A percentile compares a stretch with the other conserved stretches of the same genome.
Evolutionary conservation across 2,888 invertebrate genomes (phyloP).

Genomic region (Thereva unica): DNA sequence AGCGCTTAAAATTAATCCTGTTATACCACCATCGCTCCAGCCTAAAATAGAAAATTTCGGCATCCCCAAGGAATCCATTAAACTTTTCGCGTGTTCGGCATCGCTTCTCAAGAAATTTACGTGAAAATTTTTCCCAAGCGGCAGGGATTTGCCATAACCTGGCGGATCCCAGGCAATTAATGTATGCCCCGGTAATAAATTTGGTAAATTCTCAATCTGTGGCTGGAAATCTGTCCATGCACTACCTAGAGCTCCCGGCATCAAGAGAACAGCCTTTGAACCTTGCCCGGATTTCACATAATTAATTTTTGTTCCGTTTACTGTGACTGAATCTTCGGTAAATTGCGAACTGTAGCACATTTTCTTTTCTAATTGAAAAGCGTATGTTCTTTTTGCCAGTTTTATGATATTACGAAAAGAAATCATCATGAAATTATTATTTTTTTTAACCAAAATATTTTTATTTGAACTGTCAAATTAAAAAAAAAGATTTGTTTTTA

Average conservation of each 20-base stretch:
- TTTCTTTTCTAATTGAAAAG: not conserved
- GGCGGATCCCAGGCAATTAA: slow-evolving; percentile 79
- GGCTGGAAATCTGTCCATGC: slow-evolving; percentile 83
- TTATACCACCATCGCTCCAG: slow-evolving; percentile 89
- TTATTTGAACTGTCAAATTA: too few relatives aligned
- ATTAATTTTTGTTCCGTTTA: slow-evolving; percentile 66
- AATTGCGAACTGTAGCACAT: slow-evolving; percentile 28
- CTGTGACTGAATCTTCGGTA: slow-evolving; percentile 64
- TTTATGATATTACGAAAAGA: too few relatives aligned
- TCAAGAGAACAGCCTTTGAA: slow-evolving; percentile 63
- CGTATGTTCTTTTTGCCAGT: not conserved
- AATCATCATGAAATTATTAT: too few relatives aligned
- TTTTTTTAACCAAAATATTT: too few relatives aligned
- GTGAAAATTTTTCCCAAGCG: slow-evolving; percentile 73
- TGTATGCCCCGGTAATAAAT: slow-evolving; percentile 52
- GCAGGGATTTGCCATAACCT: slow-evolving; percentile 83
- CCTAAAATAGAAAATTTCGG: slow-evolving; percentile 77
- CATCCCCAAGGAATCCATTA: slow-evolving; percentile 74
- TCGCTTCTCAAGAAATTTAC: slow-evolving; percentile 74
- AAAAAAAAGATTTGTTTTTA: too few relatives aligned
- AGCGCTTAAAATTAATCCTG: slow-evolving; percentile 76
- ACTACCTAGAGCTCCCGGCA: slow-evolving; percentile 82
- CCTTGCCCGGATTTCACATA: slow-evolving; percentile 64
- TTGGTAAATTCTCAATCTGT: slow-evolving; percentile 67
- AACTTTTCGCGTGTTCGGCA: slow-evolving; percentile 68